These are phyloP conservation scores for Hirtodrosophila duncani DNA, from an alignment of 2,888 invertebrate genomes.

Conservation along the genomic window DNA sequence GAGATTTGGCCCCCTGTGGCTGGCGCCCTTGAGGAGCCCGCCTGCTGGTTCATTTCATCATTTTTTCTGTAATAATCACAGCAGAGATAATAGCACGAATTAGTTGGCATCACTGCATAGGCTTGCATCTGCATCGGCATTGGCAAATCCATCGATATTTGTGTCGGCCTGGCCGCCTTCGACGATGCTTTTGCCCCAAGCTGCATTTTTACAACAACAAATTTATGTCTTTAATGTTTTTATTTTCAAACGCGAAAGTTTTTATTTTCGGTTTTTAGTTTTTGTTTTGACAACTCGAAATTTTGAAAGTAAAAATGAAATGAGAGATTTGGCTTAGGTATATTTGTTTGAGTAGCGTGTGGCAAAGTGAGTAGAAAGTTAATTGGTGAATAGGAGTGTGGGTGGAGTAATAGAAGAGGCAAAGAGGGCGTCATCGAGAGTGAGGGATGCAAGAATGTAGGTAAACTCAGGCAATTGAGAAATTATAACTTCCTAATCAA, in stretches of 20 bases:
- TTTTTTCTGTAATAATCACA: constrained; percentile 74
- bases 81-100: constrained; percentile 22
- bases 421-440: no score
- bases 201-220: no score
- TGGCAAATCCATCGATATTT: no score
- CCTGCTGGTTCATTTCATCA: constrained; percentile 79
- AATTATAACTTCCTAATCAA: no score
- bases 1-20: constrained; percentile 79
- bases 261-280: neutral
- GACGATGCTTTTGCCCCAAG: no score
- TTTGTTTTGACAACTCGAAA: neutral
- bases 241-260: neutral
- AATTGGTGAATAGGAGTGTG: no score
- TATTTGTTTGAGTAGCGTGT: neutral
- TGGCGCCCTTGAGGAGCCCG: constrained; percentile 79
- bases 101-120: constrained; percentile 18
- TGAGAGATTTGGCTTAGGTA: neutral
- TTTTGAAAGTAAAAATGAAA: neutral
- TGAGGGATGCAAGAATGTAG: no score
- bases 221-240: no score
- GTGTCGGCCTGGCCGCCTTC: constrained; percentile 1
- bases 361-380: neutral
- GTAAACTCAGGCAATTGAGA: no score
- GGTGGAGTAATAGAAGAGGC: no score
- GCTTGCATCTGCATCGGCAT: no score